Conservation (phyloP, 2,888 invertebrate species). For the Drosophila cognata region DNA sequence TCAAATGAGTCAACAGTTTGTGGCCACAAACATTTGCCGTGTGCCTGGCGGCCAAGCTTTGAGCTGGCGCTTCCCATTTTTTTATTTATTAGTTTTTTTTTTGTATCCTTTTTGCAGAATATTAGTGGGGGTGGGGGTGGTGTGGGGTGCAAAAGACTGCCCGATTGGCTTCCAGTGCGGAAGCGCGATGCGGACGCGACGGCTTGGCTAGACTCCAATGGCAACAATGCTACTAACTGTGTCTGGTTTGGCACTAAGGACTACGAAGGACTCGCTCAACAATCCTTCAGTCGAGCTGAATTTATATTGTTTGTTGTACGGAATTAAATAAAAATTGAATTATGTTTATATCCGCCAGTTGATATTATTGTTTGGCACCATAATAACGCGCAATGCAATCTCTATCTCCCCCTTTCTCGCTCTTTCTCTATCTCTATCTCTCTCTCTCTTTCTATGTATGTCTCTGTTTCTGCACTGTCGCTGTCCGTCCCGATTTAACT, state of each 20-base stretch:
- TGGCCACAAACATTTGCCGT: conserved; percentile 54
- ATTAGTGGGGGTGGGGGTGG: conserved; percentile 10
- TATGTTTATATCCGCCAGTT: conserved; percentile 78
- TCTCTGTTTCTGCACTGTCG: conserved; percentile 8
- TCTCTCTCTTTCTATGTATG: neutral
- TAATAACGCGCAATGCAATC: conserved; percentile 66
- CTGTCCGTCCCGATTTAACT: conserved; percentile 38
- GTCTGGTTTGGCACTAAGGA: conserved; percentile 21
- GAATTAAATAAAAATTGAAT: conserved; percentile 82
- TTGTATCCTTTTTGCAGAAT: neutral
- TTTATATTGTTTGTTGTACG: conserved; percentile 78
- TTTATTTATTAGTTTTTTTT: conserved; percentile 1
- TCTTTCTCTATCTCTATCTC: neutral
- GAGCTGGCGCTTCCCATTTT: neutral
- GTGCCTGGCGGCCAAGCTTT: conserved; percentile 13
- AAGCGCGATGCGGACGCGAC: conserved; percentile 62
- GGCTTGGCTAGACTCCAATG: conserved; percentile 65
- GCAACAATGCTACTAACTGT: conserved; percentile 16
- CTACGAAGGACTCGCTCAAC: conserved; percentile 3
- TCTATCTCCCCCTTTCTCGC: neutral
- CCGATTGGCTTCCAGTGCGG: conserved; percentile 61
- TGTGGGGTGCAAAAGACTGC: conserved; percentile 1
- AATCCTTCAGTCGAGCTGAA: conserved; percentile 63
- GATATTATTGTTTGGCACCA: conserved; percentile 75
- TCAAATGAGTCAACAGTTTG: conserved; percentile 79